These are phyloP conservation scores for Polia nebulosa DNA, from an alignment of 2,888 invertebrate species.

Conservation along the genomic window DNA sequence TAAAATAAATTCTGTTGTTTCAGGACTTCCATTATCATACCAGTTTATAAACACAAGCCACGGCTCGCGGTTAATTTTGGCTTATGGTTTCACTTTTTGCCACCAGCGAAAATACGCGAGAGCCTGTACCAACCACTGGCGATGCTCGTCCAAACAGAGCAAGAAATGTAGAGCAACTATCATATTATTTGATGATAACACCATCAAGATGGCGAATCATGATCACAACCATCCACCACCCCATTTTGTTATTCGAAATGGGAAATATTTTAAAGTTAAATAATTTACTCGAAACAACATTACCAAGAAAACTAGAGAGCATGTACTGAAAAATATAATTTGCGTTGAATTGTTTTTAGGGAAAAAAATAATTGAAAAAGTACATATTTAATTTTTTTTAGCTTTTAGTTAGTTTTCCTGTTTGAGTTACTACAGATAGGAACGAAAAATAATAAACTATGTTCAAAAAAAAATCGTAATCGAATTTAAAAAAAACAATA, in stretches of 20 bases:
- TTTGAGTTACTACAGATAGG: no score
- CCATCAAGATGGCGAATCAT: slow-evolving; percentile 24
- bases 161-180: slow-evolving; percentile 36
- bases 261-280: slow-evolving; percentile 48
- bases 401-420: no score
- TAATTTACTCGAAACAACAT: neutral
- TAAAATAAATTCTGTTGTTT: neutral
- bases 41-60: slow-evolving; percentile 27
- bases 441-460: no score
- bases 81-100: slow-evolving; percentile 28
- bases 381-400: no score
- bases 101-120: slow-evolving; percentile 17
- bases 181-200: slow-evolving; percentile 31
- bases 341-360: no score
- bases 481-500: no score
- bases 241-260: slow-evolving; percentile 42
- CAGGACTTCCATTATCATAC: slow-evolving; percentile 16
- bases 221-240: slow-evolving; percentile 46
- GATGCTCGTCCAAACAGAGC: slow-evolving; percentile 35
- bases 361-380: no score
- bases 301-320: neutral
- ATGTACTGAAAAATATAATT: no score
- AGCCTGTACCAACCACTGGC: slow-evolving; percentile 38
- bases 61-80: slow-evolving; percentile 27
- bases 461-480: no score